Evolutionary conservation across 2,888 invertebrate genomes (phyloP).

Genomic region (Leucophenga maculata): DNA sequence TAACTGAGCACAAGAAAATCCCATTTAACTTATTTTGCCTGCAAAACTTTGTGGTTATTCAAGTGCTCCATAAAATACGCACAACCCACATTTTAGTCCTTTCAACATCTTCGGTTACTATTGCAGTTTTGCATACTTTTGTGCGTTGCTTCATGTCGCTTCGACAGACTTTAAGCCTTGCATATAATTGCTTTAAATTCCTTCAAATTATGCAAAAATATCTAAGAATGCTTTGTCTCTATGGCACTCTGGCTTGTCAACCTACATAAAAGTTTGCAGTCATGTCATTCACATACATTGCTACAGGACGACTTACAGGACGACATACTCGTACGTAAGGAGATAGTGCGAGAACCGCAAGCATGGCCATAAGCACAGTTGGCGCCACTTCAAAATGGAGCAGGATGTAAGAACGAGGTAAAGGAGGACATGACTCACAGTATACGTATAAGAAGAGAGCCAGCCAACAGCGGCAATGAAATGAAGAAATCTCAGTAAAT

Average conservation of each 20-base stretch:
- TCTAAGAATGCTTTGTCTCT: neutral
- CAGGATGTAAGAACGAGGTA: neutral
- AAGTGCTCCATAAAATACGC: neutral
- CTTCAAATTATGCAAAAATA: conserved; percentile 1
- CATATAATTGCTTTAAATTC: conserved; percentile 8
- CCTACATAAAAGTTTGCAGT: conserved; percentile 18
- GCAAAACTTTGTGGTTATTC: neutral
- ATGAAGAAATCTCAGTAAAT: conserved; percentile 33
- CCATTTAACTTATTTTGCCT: neutral
- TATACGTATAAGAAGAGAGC: neutral
- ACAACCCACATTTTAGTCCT: neutral
- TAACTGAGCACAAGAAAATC: too few relatives aligned
- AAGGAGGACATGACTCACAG: neutral
- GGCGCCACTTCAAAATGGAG: conserved; percentile 5
- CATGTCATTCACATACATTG: conserved; percentile 13
- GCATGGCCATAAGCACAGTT: conserved; percentile 3
- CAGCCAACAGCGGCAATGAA: neutral
- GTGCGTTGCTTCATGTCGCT: neutral
- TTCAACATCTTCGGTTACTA: neutral
- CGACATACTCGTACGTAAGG: neutral
- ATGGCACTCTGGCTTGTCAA: conserved; percentile 7
- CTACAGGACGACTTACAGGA: neutral
- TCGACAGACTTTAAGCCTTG: neutral
- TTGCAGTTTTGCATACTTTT: neutral
- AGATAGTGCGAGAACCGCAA: conserved; percentile 3